Evolutionary conservation across 2,888 invertebrate species (phyloP).

Genomic region (Ectemnius cavifrons): DNA sequence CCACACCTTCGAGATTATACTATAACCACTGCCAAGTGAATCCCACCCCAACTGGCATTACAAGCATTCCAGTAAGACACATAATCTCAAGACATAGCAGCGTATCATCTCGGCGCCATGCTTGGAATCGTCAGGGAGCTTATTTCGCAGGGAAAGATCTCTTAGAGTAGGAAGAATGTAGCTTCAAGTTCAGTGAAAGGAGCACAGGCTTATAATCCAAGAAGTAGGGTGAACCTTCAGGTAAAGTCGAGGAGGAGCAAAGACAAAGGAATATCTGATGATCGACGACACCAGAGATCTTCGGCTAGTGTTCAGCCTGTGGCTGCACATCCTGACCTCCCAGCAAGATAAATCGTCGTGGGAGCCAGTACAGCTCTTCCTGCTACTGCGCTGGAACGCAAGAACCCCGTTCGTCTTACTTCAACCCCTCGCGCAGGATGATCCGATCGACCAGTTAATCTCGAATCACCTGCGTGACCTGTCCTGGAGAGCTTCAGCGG

Average conservation of each 20-base stretch:
- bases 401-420: constrained; percentile 12
- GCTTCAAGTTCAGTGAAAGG: constrained; percentile 8
- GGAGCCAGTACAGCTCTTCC: constrained; percentile 30
- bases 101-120: too few species aligned
- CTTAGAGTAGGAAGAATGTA: constrained; percentile 18
- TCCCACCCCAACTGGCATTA: not conserved
- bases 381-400: constrained; percentile 9
- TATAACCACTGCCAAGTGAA: constrained; percentile 22
- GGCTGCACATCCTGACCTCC: constrained; percentile 48
- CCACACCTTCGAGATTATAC: constrained; percentile 39
- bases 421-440: constrained; percentile 11
- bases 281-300: constrained; percentile 48
- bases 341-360: constrained; percentile 57
- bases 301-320: constrained; percentile 9
- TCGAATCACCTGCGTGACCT: constrained; percentile 62
- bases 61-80: too few species aligned
- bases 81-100: too few species aligned
- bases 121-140: too few species aligned
- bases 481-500: constrained; percentile 47
- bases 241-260: constrained; percentile 26
- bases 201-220: constrained; percentile 22
- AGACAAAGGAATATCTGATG: constrained; percentile 47
- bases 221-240: constrained; percentile 1
- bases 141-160: too few species aligned
- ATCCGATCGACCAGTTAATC: constrained; percentile 58